phyloP scores from a whole-genome alignment of 2,888 invertebrate species.

The Leptinotarsa tumamoca region DNA sequence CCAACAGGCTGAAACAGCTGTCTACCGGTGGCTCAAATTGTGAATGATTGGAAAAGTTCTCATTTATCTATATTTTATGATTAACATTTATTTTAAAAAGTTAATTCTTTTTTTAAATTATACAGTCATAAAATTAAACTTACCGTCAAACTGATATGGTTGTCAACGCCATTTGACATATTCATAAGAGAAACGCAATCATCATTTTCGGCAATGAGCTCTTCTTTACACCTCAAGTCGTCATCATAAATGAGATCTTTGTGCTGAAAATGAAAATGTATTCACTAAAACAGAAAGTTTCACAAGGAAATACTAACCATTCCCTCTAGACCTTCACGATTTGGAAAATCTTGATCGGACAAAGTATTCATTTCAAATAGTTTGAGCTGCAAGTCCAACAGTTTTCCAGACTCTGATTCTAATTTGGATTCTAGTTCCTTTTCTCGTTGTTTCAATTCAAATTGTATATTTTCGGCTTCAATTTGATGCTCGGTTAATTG shows the following conservation, averaged over 20 bases:
- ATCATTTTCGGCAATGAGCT: constrained; percentile 60
- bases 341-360: constrained; percentile 36
- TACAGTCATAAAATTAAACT: constrained; percentile 35
- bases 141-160: constrained; percentile 61
- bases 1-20: too few species aligned
- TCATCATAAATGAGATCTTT: constrained; percentile 47
- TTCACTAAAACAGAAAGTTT: neutral
- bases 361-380: constrained; percentile 39
- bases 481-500: constrained; percentile 70
- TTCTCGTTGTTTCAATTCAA: constrained; percentile 57
- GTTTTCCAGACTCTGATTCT: constrained; percentile 48
- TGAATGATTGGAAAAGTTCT: too few species aligned
- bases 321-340: constrained; percentile 28
- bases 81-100: neutral
- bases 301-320: constrained; percentile 4
- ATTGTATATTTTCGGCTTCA: constrained; percentile 66
- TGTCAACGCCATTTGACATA: constrained; percentile 54
- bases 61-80: neutral
- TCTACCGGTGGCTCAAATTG: too few species aligned
- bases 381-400: constrained; percentile 49
- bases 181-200: constrained; percentile 53
- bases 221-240: constrained; percentile 58
- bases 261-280: constrained; percentile 16
- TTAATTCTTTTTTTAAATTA: neutral
- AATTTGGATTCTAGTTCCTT: constrained; percentile 52